phyloP scores from a whole-genome alignment of 1,140 invertebrate species.

The Spodoptera frugiperda region DNA sequence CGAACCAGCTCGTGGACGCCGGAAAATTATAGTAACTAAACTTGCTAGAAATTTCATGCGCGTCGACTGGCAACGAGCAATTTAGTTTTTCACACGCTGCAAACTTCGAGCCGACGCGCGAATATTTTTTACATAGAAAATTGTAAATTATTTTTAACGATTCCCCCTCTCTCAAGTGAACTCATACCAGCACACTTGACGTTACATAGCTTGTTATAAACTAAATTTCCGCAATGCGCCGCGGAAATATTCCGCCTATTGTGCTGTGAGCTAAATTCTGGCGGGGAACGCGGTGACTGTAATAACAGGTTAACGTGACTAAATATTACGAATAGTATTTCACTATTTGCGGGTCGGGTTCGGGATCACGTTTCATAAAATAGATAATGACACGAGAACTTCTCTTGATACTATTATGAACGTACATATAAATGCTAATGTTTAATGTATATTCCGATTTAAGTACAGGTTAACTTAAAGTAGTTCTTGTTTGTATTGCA shows the following conservation, averaged over 20 bases:
- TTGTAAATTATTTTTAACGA: slow-evolving; percentile 42
- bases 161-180: slow-evolving; percentile 15
- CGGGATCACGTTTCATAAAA: too few relatives aligned
- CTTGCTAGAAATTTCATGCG: slow-evolving; percentile 53
- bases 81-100: slow-evolving; percentile 42
- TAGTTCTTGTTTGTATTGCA: neutral
- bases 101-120: slow-evolving; percentile 26
- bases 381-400: too few relatives aligned
- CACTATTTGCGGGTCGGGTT: too few relatives aligned
- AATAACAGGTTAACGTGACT: slow-evolving; percentile 13
- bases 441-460: too few relatives aligned
- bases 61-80: slow-evolving; percentile 42
- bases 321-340: slow-evolving; percentile 2
- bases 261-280: slow-evolving; percentile 3
- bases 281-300: slow-evolving; percentile 1
- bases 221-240: slow-evolving; percentile 32
- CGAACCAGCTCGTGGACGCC: slow-evolving; percentile 46
- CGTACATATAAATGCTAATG: too few relatives aligned
- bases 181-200: slow-evolving; percentile 26
- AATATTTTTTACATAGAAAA: slow-evolving; percentile 18
- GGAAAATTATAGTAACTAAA: slow-evolving; percentile 61
- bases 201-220: slow-evolving; percentile 40
- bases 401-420: too few relatives aligned
- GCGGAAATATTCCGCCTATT: slow-evolving; percentile 13
- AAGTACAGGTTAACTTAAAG: too few relatives aligned